Conservation (phyloP, 1,140 invertebrate species). For the Orchesella cincta region DNA sequence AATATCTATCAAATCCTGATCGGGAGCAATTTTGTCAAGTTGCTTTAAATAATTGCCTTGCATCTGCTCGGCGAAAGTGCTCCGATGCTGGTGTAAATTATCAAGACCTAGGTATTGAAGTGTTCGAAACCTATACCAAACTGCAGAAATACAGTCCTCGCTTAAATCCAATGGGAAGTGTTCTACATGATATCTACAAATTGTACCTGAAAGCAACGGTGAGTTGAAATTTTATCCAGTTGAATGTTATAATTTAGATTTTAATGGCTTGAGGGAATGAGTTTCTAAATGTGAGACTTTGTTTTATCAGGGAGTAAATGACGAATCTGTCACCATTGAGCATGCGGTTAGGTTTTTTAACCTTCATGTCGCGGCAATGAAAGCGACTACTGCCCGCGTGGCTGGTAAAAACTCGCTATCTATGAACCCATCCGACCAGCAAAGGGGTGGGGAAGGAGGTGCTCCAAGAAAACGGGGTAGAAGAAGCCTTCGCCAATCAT, state of each 20-base stretch:
- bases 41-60: conserved; percentile 69
- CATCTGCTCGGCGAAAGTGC: conserved; percentile 55
- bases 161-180: conserved; percentile 31
- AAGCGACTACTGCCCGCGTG: not conserved
- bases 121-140: conserved; percentile 45
- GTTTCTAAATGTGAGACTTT: too few relatives aligned
- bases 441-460: not conserved
- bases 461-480: not conserved
- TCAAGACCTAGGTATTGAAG: not conserved
- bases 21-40: conserved; percentile 73
- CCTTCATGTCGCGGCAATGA: not conserved
- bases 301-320: not conserved
- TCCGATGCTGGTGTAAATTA: not conserved
- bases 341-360: not conserved
- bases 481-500: not conserved
- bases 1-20: conserved; percentile 78
- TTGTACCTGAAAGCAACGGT: not conserved
- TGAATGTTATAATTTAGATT: too few relatives aligned
- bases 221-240: not conserved
- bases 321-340: not conserved
- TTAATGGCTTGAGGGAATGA: too few relatives aligned
- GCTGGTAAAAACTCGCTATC: not conserved
- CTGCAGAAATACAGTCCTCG: conserved; percentile 36
- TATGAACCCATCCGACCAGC: not conserved
- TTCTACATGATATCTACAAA: conserved; percentile 36